Conservation (phyloP, 2,888 invertebrate species). For the Thelaira solivaga region DNA sequence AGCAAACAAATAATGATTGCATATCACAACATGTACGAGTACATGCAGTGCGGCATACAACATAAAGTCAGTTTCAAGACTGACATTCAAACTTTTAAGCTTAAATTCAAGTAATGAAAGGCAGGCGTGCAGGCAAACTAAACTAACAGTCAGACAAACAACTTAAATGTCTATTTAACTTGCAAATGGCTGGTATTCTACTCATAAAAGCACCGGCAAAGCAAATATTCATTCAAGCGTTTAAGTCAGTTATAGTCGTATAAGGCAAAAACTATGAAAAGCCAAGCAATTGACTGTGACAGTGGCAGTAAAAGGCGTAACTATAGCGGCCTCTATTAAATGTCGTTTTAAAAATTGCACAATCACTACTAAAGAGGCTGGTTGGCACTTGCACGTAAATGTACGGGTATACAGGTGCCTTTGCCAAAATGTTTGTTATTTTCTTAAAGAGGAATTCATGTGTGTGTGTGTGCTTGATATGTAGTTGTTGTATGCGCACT, state of each 20-base stretch:
- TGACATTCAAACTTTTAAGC: not conserved
- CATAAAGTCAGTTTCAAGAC: not conserved
- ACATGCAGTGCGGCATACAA: slow-evolving; percentile 13
- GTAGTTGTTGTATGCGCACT: slow-evolving; percentile 42
- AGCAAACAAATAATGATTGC: slow-evolving; percentile 38
- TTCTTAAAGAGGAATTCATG: not conserved
- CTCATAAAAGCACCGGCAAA: slow-evolving; percentile 1
- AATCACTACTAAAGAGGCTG: not conserved
- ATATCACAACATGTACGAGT: slow-evolving; percentile 40
- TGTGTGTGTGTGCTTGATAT: not conserved
- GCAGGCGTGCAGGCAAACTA: not conserved
- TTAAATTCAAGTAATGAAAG: slow-evolving; percentile 31
- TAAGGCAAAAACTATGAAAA: slow-evolving; percentile 19
- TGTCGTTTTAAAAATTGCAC: not conserved
- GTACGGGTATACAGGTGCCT: not conserved
- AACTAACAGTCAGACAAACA: not conserved
- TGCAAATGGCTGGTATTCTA: not conserved
- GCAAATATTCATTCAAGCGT: slow-evolving; percentile 6
- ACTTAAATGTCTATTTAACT: not conserved
- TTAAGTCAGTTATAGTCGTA: slow-evolving; percentile 13
- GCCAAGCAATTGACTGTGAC: slow-evolving; percentile 60
- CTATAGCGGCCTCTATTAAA: slow-evolving; percentile 53
- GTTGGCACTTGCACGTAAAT: not conserved
- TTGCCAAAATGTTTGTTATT: not conserved
- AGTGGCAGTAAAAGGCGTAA: slow-evolving; percentile 61